Evolutionary conservation across 2,113 vertebrate species (phyloP).

Genomic region (Orthonyx spaldingii): DNA sequence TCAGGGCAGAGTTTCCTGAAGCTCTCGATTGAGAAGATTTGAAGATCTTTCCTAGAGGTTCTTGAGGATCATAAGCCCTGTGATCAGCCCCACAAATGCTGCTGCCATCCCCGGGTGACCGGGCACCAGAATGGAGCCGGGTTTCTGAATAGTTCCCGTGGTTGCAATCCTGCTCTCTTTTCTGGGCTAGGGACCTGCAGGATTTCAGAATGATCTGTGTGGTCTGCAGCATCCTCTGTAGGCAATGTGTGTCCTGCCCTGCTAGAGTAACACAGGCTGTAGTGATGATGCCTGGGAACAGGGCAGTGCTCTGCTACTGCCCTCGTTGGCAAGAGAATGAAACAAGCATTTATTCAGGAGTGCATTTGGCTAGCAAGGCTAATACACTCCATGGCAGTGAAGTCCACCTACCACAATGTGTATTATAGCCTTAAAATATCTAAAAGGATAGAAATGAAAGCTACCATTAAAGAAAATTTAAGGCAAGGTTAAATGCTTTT

Average conservation of each 20-base stretch:
- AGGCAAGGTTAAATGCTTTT: constrained; percentile 54
- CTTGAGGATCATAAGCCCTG: background rate
- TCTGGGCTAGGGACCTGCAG: background rate
- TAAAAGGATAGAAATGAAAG: constrained; percentile 35
- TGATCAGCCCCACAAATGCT: background rate
- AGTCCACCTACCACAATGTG: background rate
- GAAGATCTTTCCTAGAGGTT: background rate
- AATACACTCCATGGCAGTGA: background rate
- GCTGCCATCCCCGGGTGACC: accelerated
- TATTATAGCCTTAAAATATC: constrained; percentile 13
- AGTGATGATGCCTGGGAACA: background rate
- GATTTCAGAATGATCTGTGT: background rate
- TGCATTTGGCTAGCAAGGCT: background rate
- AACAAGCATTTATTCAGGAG: background rate
- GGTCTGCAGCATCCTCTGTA: background rate
- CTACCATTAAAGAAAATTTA: constrained; percentile 66
- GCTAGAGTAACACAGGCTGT: background rate
- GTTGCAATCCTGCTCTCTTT: background rate
- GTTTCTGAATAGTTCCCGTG: background rate
- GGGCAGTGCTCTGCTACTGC: background rate
- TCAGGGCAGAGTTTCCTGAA: background rate
- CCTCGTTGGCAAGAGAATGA: background rate
- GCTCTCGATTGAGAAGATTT: background rate
- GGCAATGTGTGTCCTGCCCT: background rate
- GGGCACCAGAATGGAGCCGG: background rate